Conservation (phyloP, 1,140 invertebrate genomes). For the Neotoxoptera formosana region DNA sequence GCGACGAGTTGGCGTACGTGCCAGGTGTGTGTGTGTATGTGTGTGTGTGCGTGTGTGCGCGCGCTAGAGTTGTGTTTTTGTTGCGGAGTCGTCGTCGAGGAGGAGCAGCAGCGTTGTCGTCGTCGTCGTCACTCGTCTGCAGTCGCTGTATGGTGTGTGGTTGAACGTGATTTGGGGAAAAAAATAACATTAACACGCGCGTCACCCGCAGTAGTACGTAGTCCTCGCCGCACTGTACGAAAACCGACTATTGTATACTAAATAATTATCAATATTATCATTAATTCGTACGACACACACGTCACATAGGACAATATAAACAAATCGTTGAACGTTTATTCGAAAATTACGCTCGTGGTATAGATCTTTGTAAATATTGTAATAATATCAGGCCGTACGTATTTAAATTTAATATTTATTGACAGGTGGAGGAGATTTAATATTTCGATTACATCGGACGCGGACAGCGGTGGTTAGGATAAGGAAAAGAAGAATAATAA, state of each 20-base stretch:
- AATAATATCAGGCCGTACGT: neutral
- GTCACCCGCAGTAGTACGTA: neutral
- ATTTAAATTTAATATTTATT: neutral
- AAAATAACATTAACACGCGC: neutral
- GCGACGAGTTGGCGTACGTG: neutral
- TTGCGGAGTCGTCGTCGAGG: conserved; percentile 3
- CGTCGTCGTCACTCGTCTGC: neutral
- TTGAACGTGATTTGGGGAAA: neutral
- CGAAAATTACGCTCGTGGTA: neutral
- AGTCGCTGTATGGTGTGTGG: neutral
- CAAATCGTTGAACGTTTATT: neutral
- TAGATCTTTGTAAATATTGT: neutral
- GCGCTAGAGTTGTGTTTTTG: conserved; percentile 31
- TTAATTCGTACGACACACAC: neutral
- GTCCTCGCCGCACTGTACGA: neutral
- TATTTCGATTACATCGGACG: neutral
- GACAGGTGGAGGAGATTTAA: neutral
- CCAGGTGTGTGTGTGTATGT: neutral
- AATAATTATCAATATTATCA: neutral
- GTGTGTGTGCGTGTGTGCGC: neutral
- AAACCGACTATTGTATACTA: neutral
- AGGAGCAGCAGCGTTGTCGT: neutral
- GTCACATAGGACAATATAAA: neutral
- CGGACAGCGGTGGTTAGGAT: neutral
- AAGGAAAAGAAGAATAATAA: neutral